A percentile compares a stretch with the other conserved stretches of the same genome.
phyloP scores from a whole-genome alignment of 2,888 invertebrate genomes.

The Pseudanteris insignis region DNA sequence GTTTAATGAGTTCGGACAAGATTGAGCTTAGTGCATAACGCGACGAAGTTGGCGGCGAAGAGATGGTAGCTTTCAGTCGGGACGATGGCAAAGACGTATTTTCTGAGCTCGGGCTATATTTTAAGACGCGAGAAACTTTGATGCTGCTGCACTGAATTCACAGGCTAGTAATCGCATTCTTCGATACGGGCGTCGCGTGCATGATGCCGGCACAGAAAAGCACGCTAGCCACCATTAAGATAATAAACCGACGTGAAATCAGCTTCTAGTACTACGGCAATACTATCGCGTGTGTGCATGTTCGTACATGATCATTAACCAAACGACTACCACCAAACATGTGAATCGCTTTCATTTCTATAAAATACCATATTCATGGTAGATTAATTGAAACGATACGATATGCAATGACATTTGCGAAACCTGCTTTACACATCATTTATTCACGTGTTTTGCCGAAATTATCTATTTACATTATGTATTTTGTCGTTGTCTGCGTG shows the following conservation, averaged over 20 bases:
- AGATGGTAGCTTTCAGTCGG: conserved; percentile 7
- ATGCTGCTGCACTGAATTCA: conserved; percentile 17
- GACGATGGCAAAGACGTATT: conserved; percentile 16
- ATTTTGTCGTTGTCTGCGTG: no score
- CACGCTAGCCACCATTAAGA: conserved; percentile 36
- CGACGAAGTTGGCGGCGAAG: background rate
- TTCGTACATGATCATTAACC: conserved; percentile 33
- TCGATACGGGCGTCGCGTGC: conserved; percentile 30
- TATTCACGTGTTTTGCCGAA: no score
- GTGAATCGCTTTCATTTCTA: conserved; percentile 23
- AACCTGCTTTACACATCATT: no score
- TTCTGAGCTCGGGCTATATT: conserved; percentile 16
- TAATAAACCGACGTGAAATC: conserved; percentile 37
- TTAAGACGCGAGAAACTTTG: conserved; percentile 12
- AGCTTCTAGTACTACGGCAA: conserved; percentile 17
- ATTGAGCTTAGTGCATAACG: background rate
- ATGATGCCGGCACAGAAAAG: conserved; percentile 34
- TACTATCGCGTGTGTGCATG: conserved; percentile 21
- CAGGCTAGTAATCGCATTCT: conserved; percentile 37
- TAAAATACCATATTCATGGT: conserved; percentile 19
- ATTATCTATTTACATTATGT: no score
- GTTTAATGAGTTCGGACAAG: conserved; percentile 7
- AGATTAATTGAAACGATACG: conserved; percentile 43
- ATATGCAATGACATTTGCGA: conserved; percentile 1
- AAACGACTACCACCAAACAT: conserved; percentile 16